A percentile compares a stretch with the other conserved stretches of the same genome.
Evolutionary conservation across 2,888 invertebrate genomes (phyloP).

Genomic region (Cosmia trapezina): DNA sequence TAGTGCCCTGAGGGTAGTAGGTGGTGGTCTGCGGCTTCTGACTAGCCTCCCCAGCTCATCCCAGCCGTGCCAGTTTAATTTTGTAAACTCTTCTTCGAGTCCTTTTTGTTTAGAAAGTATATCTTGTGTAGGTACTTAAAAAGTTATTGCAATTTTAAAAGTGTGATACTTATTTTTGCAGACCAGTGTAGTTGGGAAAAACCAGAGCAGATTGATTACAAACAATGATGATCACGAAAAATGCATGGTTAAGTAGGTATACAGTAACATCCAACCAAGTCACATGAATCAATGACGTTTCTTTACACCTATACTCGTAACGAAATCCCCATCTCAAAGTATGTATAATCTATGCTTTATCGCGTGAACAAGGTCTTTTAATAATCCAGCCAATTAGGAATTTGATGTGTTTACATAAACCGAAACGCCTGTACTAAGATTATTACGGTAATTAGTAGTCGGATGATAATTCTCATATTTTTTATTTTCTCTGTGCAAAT

Average conservation of each 20-base stretch:
- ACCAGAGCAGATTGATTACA: too few relatives aligned
- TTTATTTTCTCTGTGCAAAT: conserved; percentile 72
- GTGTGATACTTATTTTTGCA: too few relatives aligned
- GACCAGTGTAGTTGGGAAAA: not conserved
- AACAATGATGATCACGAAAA: not conserved
- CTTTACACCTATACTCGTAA: not conserved
- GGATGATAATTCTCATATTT: conserved; percentile 60
- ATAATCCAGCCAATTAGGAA: conserved; percentile 71
- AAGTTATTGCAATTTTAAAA: too few relatives aligned
- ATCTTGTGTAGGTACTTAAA: too few relatives aligned
- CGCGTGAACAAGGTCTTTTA: conserved; percentile 59
- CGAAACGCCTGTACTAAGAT: conserved; percentile 55
- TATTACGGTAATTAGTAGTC: conserved; percentile 70
- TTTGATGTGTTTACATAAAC: conserved; percentile 63
- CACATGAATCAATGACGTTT: conserved; percentile 32
- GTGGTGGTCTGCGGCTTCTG: too few relatives aligned
- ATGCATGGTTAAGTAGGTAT: not conserved
- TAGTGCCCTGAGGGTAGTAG: too few relatives aligned
- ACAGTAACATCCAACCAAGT: not conserved
- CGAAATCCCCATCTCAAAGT: conserved; percentile 42
- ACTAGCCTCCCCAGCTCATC: too few relatives aligned
- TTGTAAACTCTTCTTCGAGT: too few relatives aligned
- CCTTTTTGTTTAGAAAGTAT: too few relatives aligned
- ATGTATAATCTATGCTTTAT: conserved; percentile 60
- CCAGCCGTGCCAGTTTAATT: too few relatives aligned